Percentiles rank a stretch among this genome's conserved stretches.
These are phyloP conservation scores for Enteromius mattozi DNA, from an alignment of 2,797 vertebrate species.

Conservation along the genomic window DNA sequence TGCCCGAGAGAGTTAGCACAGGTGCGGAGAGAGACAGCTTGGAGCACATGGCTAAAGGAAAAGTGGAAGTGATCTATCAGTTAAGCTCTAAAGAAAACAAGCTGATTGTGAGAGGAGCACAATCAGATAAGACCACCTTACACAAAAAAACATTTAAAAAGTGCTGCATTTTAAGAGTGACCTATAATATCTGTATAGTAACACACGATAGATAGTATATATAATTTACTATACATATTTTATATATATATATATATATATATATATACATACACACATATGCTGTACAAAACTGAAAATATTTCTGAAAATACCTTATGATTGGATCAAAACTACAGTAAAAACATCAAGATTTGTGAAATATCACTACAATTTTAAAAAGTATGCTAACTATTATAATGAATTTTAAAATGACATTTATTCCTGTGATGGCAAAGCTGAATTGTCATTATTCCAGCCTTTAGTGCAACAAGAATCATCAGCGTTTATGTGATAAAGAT, in stretches of 20 bases:
- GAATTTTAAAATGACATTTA: neutral
- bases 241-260: no score
- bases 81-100: neutral
- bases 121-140: neutral
- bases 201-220: neutral
- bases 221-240: no score
- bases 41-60: constrained; percentile 38
- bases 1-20: constrained; percentile 65
- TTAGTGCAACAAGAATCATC: neutral
- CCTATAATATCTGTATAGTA: neutral
- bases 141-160: neutral
- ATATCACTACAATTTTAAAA: neutral
- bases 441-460: neutral
- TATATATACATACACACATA: no score
- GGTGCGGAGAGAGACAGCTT: constrained; percentile 63
- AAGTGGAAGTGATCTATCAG: constrained; percentile 29
- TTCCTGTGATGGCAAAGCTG: neutral
- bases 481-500: neutral
- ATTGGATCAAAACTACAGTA: neutral
- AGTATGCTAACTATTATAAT: neutral
- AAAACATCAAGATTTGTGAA: neutral
- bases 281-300: no score
- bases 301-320: no score
- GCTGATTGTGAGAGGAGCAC: neutral
- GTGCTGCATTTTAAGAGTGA: neutral